Evolutionary conservation across 2,888 invertebrate species (phyloP).

Genomic region (Drepana falcataria): DNA sequence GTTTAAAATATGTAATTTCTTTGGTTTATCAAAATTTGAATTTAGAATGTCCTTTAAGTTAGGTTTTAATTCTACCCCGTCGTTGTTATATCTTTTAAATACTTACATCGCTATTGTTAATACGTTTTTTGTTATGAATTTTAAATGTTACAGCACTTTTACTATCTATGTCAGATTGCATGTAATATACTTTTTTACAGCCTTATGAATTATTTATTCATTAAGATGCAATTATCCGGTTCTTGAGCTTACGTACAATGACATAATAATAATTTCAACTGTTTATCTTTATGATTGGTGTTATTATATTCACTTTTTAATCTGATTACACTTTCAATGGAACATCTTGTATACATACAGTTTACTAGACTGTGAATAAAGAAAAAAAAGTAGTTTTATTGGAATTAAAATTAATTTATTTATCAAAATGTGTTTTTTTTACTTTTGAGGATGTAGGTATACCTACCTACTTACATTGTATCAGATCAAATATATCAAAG

Average conservation of each 20-base stretch:
- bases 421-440: too few relatives aligned
- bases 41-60: constrained; percentile 14
- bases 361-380: too few relatives aligned
- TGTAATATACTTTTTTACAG: constrained; percentile 24
- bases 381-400: too few relatives aligned
- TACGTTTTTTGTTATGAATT: constrained; percentile 10
- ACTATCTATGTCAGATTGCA: constrained; percentile 37
- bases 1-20: constrained; percentile 4
- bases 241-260: constrained; percentile 4
- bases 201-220: constrained; percentile 3
- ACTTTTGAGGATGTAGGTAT: too few relatives aligned
- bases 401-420: too few relatives aligned
- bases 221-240: constrained; percentile 2
- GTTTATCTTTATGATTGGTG: not conserved
- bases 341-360: too few relatives aligned
- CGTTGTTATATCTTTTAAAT: constrained; percentile 8
- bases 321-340: not conserved
- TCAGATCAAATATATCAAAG: too few relatives aligned
- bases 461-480: too few relatives aligned
- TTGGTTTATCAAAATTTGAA: constrained; percentile 14
- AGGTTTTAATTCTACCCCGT: constrained; percentile 3
- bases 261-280: not conserved
- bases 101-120: constrained; percentile 29
- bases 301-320: not conserved
- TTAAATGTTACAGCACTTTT: constrained; percentile 21